Conservation (phyloP, 92 coral and sea anemone genomes). For the Blastomussa wellsi region DNA sequence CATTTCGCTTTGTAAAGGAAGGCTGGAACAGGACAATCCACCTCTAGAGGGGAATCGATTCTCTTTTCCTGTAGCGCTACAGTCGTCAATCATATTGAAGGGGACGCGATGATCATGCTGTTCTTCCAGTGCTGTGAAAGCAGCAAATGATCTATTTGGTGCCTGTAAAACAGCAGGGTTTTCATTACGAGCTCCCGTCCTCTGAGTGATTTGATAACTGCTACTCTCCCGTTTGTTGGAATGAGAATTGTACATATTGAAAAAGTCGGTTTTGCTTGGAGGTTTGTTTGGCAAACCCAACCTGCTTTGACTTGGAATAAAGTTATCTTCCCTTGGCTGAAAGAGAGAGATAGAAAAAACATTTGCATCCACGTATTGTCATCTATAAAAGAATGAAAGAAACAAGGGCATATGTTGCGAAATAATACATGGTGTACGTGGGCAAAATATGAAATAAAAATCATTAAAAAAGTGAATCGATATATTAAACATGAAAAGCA, state of each 20-base stretch:
- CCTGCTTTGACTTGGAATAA: background rate
- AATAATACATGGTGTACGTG: background rate
- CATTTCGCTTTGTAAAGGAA: background rate
- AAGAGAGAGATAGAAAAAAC: background rate
- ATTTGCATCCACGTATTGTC: background rate
- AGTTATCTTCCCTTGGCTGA: conserved; percentile 10
- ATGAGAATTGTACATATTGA: conserved; percentile 14
- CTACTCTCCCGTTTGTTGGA: background rate
- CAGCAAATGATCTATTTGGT: background rate
- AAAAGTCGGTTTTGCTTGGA: conserved; percentile 9
- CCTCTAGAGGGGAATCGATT: background rate
- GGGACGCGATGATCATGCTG: conserved; percentile 33
- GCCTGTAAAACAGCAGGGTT: background rate
- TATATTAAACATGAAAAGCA: background rate
- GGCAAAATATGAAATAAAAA: background rate
- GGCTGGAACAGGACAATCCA: background rate
- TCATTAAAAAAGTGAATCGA: too few relatives aligned
- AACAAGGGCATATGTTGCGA: background rate
- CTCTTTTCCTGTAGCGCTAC: conserved; percentile 4
- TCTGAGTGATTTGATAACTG: background rate
- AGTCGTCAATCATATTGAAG: background rate
- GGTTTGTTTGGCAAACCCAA: background rate
- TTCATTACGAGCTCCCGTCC: background rate
- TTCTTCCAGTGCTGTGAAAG: background rate
- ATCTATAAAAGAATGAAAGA: background rate